A percentile compares a stretch with the other conserved stretches of the same genome.
Evolutionary conservation across 2,797 vertebrate genomes (phyloP).

Genomic region (Apogon hyalosoma): DNA sequence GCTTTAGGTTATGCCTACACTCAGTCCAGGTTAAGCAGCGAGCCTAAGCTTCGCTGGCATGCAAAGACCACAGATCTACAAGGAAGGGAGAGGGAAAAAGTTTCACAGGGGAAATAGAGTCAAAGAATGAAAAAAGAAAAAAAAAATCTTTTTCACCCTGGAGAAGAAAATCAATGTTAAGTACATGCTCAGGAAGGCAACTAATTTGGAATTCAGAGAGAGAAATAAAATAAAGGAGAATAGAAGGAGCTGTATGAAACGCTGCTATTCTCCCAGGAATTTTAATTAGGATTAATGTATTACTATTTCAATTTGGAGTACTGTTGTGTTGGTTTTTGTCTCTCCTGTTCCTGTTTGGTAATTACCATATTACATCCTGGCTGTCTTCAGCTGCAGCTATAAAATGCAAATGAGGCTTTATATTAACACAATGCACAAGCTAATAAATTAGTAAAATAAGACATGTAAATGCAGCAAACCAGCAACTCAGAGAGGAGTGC

Average conservation of each 20-base stretch:
- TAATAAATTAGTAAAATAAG: conserved; percentile 61
- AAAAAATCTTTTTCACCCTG: conserved; percentile 14
- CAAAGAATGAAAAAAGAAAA: conserved; percentile 9
- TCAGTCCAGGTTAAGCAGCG: conserved; percentile 35
- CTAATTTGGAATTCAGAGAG: conserved; percentile 44
- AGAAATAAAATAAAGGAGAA: conserved; percentile 35
- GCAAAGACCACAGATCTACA: conserved; percentile 33
- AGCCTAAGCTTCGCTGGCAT: conserved; percentile 9
- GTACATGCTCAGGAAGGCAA: conserved; percentile 37
- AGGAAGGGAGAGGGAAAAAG: conserved; percentile 1
- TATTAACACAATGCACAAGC: conserved; percentile 51
- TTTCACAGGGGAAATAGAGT: conserved; percentile 22
- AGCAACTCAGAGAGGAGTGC: conserved; percentile 15
- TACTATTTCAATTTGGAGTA: conserved; percentile 67
- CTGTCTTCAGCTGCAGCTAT: conserved; percentile 53
- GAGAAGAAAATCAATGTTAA: conserved; percentile 55
- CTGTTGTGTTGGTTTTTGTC: conserved; percentile 48
- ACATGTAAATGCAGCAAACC: conserved; percentile 46
- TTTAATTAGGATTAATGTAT: conserved; percentile 73
- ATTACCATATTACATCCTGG: conserved; percentile 71
- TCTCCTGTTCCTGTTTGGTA: conserved; percentile 44
- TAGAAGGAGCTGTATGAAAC: conserved; percentile 32
- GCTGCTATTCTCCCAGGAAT: conserved; percentile 52
- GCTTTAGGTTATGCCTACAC: conserved; percentile 43
- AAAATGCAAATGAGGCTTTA: conserved; percentile 75